Evolutionary conservation across 1,140 invertebrate genomes (phyloP), one percentile per base, ranked within the genome.

Genomic region (Scaptodrosophila lebanonensis): DNA sequence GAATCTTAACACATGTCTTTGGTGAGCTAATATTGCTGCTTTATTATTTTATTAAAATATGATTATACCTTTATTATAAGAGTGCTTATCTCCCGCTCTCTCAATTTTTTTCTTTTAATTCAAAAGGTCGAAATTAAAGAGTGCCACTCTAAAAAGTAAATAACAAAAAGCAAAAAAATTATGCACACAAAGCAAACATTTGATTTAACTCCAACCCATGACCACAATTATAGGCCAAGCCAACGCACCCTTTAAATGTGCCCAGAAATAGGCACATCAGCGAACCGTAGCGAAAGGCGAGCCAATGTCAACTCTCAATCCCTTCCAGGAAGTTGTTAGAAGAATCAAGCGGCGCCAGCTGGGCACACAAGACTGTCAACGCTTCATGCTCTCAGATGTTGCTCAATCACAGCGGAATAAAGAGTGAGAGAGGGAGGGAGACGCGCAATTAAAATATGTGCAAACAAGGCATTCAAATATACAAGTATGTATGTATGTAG

Each of bases 401-500:
- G 54, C 56, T 63, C 73, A 79, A 79, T 79, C 73, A 73, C n/a
- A n/a, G n/a, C n/a, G n/a, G n/a, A n/a, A n/a, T n/a, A n/a, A n/a
- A n/a, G n/a, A n/a, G n/a, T n/a, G n/a, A n/a, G n/a, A n/a, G n/a
- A n/a, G n/a, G n/a, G n/a, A n/a, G n/a, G n/a, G 75, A 82, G 69
- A 62, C 65, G 75, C 73, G 73, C 73, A 79, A 79, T 79, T 79
- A 79, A 79, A 79, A 82, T 73, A 79, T 79, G 69, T 82, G 68
- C 69, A 79, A 77, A 77, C 73, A 77, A 66, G 58, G 38, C 68
- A 36, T 8, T 18, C 30, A 11, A 13, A 8, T 13, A 27, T 25
- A 42, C 13, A 43, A 11, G 17, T 39, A 39, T 18, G 20, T 39
- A 13, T 8, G 16, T 13, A 20, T 39, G 17, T n/a, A n/a, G n/a